Evolutionary conservation across 1,140 invertebrate genomes (phyloP).

Genomic region (Lamellibrachia luymesi): DNA sequence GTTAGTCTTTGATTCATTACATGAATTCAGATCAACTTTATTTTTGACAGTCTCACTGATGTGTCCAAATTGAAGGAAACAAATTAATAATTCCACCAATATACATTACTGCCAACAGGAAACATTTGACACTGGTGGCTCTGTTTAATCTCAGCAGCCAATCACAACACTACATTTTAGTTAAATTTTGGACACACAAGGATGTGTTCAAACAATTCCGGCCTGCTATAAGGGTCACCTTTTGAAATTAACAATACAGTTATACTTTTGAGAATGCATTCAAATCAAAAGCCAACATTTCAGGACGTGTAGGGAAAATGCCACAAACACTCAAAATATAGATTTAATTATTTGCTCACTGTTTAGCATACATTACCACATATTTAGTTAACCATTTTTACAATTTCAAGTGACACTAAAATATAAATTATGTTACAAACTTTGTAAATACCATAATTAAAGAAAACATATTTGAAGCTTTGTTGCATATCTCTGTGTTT

Average conservation of each 20-base stretch:
- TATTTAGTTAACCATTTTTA: not conserved
- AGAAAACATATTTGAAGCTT: not conserved
- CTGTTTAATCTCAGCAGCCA: no score
- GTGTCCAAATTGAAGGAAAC: no score
- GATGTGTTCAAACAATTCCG: not conserved
- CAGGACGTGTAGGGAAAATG: not conserved
- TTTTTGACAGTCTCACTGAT: no score
- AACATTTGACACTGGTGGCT: no score
- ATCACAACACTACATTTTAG: no score
- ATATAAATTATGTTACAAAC: not conserved
- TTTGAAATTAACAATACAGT: no score
- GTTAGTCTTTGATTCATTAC: no score
- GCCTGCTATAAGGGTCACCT: no score
- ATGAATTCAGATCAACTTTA: no score
- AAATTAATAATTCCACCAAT: no score
- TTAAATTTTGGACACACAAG: not conserved
- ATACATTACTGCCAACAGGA: no score
- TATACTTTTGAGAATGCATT: no score
- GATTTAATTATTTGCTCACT: not conserved
- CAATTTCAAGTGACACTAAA: not conserved
- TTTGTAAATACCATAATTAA: not conserved
- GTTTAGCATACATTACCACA: not conserved
- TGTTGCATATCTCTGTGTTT: not conserved
- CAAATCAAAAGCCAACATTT: not conserved
- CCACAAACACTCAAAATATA: not conserved